Conservation (phyloP, 2,888 invertebrate genomes). For the Dolomedes plantarius region DNA sequence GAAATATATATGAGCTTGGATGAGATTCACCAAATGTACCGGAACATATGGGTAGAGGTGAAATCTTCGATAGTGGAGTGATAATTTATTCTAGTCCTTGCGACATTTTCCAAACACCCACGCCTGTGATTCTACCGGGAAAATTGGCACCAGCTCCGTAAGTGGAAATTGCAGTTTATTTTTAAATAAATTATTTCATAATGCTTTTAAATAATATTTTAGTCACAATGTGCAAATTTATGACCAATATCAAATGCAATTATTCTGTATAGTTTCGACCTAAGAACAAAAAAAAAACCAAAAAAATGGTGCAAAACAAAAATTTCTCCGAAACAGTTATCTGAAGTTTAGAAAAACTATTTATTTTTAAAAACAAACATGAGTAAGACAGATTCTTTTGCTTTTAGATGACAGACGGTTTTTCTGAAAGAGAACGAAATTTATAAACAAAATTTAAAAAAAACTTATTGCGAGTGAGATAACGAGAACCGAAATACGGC, state of each 20-base stretch:
- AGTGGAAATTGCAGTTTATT: neutral
- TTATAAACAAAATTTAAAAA: no score
- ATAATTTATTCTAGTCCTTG: neutral
- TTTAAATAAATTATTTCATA: neutral
- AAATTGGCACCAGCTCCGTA: neutral
- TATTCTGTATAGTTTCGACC: no score
- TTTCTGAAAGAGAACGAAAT: no score
- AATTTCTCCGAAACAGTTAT: no score
- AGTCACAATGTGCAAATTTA: neutral
- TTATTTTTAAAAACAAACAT: no score
- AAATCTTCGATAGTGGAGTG: neutral
- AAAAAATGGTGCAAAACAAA: no score
- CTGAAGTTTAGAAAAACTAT: no score
- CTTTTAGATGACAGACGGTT: no score
- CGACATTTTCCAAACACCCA: slow-evolving; percentile 14
- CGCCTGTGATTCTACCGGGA: neutral
- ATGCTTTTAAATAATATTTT: neutral
- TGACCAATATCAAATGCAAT: neutral
- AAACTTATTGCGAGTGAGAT: no score
- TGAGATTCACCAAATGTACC: neutral
- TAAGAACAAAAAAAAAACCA: no score
- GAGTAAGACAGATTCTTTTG: no score
- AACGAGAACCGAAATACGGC: no score
- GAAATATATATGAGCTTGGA: neutral
- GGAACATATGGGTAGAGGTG: slow-evolving; percentile 34